Percentiles rank a stretch among this genome's conserved stretches.
Evolutionary conservation across 2,888 invertebrate species (phyloP).

Genomic region (Amphimallon solstitiale): DNA sequence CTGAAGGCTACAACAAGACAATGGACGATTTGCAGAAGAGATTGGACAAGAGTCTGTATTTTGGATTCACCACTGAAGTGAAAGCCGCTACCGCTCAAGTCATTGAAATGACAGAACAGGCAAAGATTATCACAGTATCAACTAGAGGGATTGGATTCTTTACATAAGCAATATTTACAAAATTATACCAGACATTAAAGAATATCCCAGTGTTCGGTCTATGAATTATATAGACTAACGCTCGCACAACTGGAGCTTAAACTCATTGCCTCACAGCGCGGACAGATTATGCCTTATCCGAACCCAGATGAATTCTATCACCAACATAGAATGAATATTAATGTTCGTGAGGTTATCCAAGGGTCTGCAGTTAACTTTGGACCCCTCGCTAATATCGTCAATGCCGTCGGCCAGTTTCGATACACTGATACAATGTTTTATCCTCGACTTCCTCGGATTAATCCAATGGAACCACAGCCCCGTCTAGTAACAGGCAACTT

Average conservation of each 20-base stretch:
- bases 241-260: not conserved
- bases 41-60: slow-evolving; percentile 1
- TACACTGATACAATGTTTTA: too few species aligned
- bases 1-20: too few species aligned
- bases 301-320: not conserved
- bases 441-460: too few species aligned
- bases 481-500: too few species aligned
- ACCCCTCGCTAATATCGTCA: not conserved
- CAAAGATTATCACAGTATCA: not conserved
- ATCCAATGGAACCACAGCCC: too few species aligned
- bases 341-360: not conserved
- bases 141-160: not conserved
- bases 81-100: slow-evolving; percentile 7
- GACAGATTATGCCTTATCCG: slow-evolving; percentile 8
- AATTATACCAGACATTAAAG: not conserved
- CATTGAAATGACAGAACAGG: slow-evolving; percentile 2
- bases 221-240: slow-evolving; percentile 1
- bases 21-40: too few species aligned
- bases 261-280: not conserved
- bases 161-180: not conserved
- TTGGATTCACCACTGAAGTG: not conserved
- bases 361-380: not conserved
- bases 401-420: too few species aligned
- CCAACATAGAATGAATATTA: not conserved
- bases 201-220: not conserved